Base-by-base conservation (phyloP, 2,888 invertebrate genomes). In the Cordilura impudica region DNA sequence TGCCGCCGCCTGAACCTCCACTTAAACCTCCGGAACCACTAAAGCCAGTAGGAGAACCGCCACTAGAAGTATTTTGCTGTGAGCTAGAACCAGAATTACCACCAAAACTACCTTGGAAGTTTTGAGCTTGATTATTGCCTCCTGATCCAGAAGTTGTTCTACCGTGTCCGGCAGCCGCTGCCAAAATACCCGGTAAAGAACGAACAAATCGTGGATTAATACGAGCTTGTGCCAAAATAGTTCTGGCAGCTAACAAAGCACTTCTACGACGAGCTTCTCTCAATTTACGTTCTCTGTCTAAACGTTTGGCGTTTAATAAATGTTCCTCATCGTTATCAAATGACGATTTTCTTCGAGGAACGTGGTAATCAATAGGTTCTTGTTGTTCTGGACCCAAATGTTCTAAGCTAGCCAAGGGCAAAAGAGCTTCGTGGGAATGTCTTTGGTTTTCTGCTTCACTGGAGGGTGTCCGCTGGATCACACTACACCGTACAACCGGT, bases 321-420 rank as follows among this genome's bases (percentile, higher is more conserved):
- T 83, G 84, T 49, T 89, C 88, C 51, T 86, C 88, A 83, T 88
- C 88, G 66, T 85, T 85, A 51, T 88, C 89, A 67, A 85, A 83
- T 72, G 86, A 86, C 0, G 78, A 69, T 78, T 93, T 92, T 85
- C 95, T 93, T 88, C 95, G 96, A 21, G 96, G 96, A 82, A 96
- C 95, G 86, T 94, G 96, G 88, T 96, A 96, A 87, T 96, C 96
- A 78, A 96, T 96, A 0, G 96, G 96, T 84, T 96, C 96, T 78
- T 96, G 96, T 90, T 95, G 94, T 87, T 94, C 94, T 0, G 94
- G 94, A 84, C 94, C 94, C 49, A 88, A 78, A 72, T 89, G 87
- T 39, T 88, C 87, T 26, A 87, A 81, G 5, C 91, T 91, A 43
- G 91, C 90, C 53, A 91, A 84, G 54, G 92, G 92, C 82, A 92